Conservation (phyloP, 1,140 invertebrate genomes). For the Acyrthosiphon pisum region DNA sequence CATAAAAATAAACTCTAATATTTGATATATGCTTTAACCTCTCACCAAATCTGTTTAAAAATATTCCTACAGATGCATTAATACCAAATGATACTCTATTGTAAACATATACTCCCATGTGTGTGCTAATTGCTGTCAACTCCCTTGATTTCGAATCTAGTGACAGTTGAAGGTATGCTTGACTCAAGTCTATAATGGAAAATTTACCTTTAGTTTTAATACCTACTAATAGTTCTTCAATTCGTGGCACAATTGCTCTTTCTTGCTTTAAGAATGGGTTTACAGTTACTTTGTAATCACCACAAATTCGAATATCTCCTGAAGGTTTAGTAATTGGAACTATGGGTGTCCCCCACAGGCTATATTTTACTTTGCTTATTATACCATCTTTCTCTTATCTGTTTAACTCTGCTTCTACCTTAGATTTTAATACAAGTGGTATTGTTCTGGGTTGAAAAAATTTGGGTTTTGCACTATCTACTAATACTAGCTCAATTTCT, state of each 20-base stretch:
- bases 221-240: slow-evolving; percentile 24
- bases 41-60: slow-evolving; percentile 63
- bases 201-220: slow-evolving; percentile 23
- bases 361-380: slow-evolving; percentile 60
- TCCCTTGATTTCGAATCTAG: slow-evolving; percentile 60
- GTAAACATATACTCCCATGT: slow-evolving; percentile 62
- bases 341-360: slow-evolving; percentile 64
- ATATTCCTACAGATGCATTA: slow-evolving; percentile 64
- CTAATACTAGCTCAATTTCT: slow-evolving; percentile 26
- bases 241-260: background rate
- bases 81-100: slow-evolving; percentile 65
- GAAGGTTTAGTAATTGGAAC: slow-evolving; percentile 63
- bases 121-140: slow-evolving; percentile 61
- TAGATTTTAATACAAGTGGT: slow-evolving; percentile 62
- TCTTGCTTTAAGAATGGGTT: slow-evolving; percentile 43
- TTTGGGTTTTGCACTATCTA: slow-evolving; percentile 59
- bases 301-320: slow-evolving; percentile 63
- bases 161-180: slow-evolving; percentile 58
- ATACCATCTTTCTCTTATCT: slow-evolving; percentile 58
- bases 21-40: background rate
- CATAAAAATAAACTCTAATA: slow-evolving; percentile 7
- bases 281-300: slow-evolving; percentile 63
- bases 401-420: slow-evolving; percentile 60
- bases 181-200: slow-evolving; percentile 45
- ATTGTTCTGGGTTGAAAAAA: slow-evolving; percentile 63